Conservation (phyloP, 64 coral and sea anemone species). For the Hydrozoanthus tunicans region DNA sequence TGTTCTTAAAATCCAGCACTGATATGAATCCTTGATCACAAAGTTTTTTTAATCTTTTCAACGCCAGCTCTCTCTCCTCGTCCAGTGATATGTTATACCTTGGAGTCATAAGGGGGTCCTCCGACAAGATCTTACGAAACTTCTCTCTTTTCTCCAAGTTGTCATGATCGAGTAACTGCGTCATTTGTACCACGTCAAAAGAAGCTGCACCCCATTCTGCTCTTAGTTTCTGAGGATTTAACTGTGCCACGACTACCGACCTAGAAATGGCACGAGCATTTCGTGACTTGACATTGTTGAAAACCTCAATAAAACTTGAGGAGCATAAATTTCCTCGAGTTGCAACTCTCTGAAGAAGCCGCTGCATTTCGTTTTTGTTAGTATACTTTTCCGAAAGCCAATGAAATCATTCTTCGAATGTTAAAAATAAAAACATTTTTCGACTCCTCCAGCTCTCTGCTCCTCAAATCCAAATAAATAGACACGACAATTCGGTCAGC, state of each 20-base stretch:
- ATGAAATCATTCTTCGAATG: constrained; percentile 5
- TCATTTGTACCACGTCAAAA: constrained; percentile 64
- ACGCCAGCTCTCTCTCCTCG: constrained; percentile 56
- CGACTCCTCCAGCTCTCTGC: too few species aligned
- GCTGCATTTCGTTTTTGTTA: constrained; percentile 21
- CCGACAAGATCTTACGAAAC: constrained; percentile 51
- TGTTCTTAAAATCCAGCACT: constrained; percentile 54
- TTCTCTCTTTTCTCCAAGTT: constrained; percentile 57
- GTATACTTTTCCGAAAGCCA: neutral
- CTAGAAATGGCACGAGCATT: constrained; percentile 16
- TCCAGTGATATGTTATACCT: constrained; percentile 63
- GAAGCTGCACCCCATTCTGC: constrained; percentile 55
- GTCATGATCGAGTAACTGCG: constrained; percentile 54
- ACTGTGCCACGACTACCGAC: constrained; percentile 21
- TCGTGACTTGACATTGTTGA: neutral
- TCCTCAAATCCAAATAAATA: too few species aligned
- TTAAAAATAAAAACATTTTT: neutral
- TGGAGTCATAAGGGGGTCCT: constrained; percentile 51
- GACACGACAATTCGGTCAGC: too few species aligned
- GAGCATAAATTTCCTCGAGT: neutral
- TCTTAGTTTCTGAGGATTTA: constrained; percentile 56
- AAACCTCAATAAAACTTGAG: neutral
- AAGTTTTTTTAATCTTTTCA: constrained; percentile 55
- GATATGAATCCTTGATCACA: constrained; percentile 64
- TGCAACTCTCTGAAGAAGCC: neutral